Percentiles rank a stretch among this genome's conserved stretches.
Conservation (phyloP, 2,113 vertebrate genomes). For the Onychostoma macrolepis region DNA sequence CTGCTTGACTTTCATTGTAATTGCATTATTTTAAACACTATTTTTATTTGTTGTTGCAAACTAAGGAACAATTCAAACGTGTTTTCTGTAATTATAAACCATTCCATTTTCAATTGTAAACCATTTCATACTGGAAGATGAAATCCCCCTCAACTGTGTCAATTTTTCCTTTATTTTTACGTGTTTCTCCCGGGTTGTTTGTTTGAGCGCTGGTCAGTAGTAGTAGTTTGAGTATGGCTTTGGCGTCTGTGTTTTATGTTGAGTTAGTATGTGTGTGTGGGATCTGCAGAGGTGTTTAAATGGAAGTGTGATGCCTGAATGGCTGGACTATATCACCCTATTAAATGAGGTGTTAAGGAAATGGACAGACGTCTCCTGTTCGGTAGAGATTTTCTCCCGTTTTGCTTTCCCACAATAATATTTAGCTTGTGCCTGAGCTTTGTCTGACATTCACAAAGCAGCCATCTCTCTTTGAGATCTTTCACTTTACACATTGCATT, state of each 20-base stretch:
- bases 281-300: slow-evolving; percentile 45
- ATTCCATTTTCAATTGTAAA: not conserved
- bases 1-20: not conserved
- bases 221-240: not conserved
- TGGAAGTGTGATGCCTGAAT: slow-evolving; percentile 51
- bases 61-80: not conserved
- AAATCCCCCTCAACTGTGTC: not conserved
- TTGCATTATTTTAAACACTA: not conserved
- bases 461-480: not conserved
- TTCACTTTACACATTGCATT: not conserved
- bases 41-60: not conserved
- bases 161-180: not conserved
- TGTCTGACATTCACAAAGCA: slow-evolving; percentile 11
- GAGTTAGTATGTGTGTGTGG: slow-evolving; percentile 42
- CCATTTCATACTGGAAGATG: not conserved
- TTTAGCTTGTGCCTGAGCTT: slow-evolving; percentile 18
- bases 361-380: not conserved
- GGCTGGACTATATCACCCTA: slow-evolving; percentile 4
- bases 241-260: not conserved
- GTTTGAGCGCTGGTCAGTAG: not conserved
- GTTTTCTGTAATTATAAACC: not conserved
- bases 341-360: slow-evolving; percentile 40
- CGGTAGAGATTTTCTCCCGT: not conserved
- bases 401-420: slow-evolving; percentile 11
- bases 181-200: not conserved